Conservation (phyloP, 2,888 invertebrate species). For the Hetaerina titia region DNA sequence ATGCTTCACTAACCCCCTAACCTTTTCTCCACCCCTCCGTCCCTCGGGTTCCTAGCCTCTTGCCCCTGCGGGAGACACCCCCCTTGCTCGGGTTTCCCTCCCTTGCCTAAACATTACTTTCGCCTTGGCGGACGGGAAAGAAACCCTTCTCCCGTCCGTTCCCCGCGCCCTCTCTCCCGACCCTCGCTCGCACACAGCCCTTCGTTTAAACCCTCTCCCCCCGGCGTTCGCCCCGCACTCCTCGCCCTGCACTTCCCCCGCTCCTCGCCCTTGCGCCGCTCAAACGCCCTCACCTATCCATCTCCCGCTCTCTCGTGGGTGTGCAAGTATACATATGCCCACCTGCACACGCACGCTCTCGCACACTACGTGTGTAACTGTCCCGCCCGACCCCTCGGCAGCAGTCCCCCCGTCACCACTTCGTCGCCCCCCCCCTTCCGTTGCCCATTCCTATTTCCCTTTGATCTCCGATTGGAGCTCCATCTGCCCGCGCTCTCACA, state of each 20-base stretch:
- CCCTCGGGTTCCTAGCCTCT: neutral
- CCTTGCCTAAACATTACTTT: constrained; percentile 43
- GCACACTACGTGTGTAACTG: too few relatives aligned
- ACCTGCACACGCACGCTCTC: neutral
- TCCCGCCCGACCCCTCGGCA: neutral
- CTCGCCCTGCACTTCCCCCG: neutral
- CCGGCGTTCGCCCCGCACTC: neutral
- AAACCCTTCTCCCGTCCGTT: neutral
- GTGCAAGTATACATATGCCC: neutral
- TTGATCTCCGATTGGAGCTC: constrained; percentile 48
- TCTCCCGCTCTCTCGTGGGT: neutral
- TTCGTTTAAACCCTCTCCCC: neutral
- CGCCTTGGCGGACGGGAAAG: constrained; percentile 8
- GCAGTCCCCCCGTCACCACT: neutral
- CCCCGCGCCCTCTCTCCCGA: neutral
- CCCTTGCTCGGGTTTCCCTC: neutral
- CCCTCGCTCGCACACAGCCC: neutral
- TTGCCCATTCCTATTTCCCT: neutral
- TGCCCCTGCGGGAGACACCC: neutral
- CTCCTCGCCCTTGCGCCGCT: neutral
- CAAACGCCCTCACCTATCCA: neutral
- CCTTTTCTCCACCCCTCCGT: neutral
- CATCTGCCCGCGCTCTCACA: neutral
- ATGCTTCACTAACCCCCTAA: constrained; percentile 39
- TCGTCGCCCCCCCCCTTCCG: neutral